These are phyloP conservation scores for Bugulina stolonifera DNA, from an alignment of 2,888 invertebrate genomes.

Conservation along the genomic window DNA sequence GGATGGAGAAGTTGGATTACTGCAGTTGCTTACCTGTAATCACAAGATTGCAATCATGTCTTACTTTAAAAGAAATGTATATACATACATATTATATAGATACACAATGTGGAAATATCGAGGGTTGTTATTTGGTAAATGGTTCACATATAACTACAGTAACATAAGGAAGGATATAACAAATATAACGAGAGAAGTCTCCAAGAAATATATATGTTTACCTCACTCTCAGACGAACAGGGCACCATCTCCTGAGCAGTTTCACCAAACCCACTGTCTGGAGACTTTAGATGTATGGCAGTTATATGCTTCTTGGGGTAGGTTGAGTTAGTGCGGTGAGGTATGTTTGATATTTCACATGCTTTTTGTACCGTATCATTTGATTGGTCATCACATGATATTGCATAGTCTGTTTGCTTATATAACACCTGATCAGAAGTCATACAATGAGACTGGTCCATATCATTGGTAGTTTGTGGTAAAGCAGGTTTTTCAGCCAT, in stretches of 20 bases:
- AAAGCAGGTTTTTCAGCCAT: background rate
- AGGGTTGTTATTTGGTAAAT: too few relatives aligned
- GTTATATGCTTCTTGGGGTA: background rate
- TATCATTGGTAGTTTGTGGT: background rate
- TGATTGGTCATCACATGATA: background rate
- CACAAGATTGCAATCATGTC: too few relatives aligned
- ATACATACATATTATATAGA: too few relatives aligned
- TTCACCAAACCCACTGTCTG: conserved; percentile 46
- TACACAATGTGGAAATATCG: too few relatives aligned
- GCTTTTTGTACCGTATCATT: background rate
- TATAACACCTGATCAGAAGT: background rate
- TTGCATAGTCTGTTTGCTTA: background rate
- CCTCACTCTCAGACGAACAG: conserved; percentile 7
- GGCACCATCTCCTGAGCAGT: conserved; percentile 5
- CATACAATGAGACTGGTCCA: background rate
- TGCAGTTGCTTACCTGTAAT: background rate
- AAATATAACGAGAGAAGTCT: too few relatives aligned
- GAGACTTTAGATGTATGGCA: conserved; percentile 36
- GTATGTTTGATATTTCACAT: conserved; percentile 4
- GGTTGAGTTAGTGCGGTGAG: background rate
- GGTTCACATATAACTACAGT: too few relatives aligned
- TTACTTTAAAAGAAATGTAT: too few relatives aligned
- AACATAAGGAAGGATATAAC: too few relatives aligned
- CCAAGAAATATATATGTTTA: background rate
- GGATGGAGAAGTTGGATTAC: background rate